Evolutionary conservation across 1,140 invertebrate genomes (phyloP).

Genomic region (Tenebrio molitor): DNA sequence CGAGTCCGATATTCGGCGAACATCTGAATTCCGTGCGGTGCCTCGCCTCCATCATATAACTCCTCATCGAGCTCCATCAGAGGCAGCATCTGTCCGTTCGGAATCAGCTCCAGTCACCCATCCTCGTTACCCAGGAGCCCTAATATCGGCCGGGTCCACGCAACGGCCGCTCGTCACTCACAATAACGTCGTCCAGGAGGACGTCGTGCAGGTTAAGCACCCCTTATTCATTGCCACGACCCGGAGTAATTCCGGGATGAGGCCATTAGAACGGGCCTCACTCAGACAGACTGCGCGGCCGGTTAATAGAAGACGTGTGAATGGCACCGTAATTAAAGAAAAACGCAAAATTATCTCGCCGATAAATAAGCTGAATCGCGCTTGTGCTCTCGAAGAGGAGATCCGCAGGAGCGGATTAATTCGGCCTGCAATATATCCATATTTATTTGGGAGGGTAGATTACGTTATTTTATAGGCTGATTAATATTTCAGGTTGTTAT

Average conservation of each 20-base stretch:
- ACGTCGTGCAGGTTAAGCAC: constrained; percentile 46
- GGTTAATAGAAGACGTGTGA: constrained; percentile 40
- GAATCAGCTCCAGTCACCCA: constrained; percentile 52
- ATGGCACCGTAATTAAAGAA: constrained; percentile 22
- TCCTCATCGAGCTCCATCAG: constrained; percentile 50
- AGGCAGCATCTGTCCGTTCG: constrained; percentile 51
- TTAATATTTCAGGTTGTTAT: constrained; percentile 51
- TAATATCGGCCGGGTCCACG: constrained; percentile 51
- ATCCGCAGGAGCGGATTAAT: constrained; percentile 33
- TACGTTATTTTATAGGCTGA: constrained; percentile 52
- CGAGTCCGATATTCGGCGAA: constrained; percentile 27
- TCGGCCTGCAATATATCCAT: constrained; percentile 37
- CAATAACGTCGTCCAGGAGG: constrained; percentile 47
- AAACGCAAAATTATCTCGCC: constrained; percentile 15
- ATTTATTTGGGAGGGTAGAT: constrained; percentile 49
- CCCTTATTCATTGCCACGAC: constrained; percentile 46
- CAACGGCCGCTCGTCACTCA: constrained; percentile 51
- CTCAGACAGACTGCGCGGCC: constrained; percentile 33
- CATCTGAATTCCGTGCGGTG: constrained; percentile 48
- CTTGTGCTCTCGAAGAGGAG: neutral
- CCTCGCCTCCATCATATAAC: constrained; percentile 47
- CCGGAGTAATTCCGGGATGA: constrained; percentile 43
- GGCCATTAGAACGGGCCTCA: constrained; percentile 41
- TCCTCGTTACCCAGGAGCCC: constrained; percentile 50
- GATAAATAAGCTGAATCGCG: constrained; percentile 25